Conservation (phyloP, 2,797 vertebrate genomes). For the Champsocephalus gunnari region DNA sequence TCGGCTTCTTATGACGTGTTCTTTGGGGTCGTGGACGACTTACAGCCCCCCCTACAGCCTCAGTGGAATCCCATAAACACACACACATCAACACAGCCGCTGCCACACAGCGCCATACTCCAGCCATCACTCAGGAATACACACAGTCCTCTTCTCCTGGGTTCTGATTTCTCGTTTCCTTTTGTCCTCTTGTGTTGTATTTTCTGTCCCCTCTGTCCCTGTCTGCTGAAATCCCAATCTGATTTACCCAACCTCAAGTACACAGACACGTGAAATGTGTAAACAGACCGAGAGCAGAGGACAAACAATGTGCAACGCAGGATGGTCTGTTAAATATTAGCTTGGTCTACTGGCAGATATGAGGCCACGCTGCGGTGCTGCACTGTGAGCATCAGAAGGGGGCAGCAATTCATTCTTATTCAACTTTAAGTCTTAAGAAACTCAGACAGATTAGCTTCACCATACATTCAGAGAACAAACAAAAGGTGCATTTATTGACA, state of each 20-base stretch:
- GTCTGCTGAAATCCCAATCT: constrained; percentile 23
- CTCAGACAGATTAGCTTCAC: not conserved
- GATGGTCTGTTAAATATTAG: constrained; percentile 67
- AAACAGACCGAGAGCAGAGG: constrained; percentile 14
- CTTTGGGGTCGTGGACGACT: constrained; percentile 71
- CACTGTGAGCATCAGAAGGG: constrained; percentile 14
- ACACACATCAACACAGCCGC: constrained; percentile 49
- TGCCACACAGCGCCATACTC: constrained; percentile 39
- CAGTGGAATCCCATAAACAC: constrained; percentile 63
- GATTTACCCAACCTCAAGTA: constrained; percentile 23
- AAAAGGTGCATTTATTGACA: constrained; percentile 42
- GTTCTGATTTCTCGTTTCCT: not conserved
- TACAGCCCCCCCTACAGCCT: constrained; percentile 68
- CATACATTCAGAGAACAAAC: constrained; percentile 7
- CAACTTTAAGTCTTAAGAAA: not conserved
- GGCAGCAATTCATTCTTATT: not conserved
- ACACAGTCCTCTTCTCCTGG: not conserved
- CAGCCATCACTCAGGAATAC: constrained; percentile 54
- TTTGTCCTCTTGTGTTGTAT: not conserved
- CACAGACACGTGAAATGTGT: constrained; percentile 8
- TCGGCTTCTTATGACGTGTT: constrained; percentile 61
- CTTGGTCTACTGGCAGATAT: constrained; percentile 40
- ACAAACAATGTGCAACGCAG: constrained; percentile 43
- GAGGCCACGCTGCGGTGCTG: constrained; percentile 24
- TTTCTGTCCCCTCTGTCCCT: constrained; percentile 11